These are phyloP conservation scores for Clarias gariepinus DNA, from an alignment of 2,113 vertebrate genomes.

Conservation along the genomic window DNA sequence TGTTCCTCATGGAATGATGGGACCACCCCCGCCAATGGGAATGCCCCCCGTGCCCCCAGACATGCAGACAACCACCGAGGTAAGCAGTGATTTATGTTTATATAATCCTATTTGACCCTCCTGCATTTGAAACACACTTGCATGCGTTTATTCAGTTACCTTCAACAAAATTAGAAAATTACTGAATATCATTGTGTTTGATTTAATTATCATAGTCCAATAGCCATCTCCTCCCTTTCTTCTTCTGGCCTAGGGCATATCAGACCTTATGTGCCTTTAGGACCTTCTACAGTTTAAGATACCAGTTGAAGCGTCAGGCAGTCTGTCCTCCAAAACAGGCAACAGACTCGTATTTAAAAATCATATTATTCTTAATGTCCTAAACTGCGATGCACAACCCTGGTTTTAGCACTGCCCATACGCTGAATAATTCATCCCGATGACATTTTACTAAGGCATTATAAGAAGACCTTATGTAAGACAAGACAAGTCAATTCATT, in stretches of 20 bases:
- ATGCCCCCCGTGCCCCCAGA: slow-evolving; percentile 65
- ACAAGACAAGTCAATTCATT: neutral
- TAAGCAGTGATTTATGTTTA: slow-evolving; percentile 31
- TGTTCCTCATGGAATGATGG: slow-evolving; percentile 67
- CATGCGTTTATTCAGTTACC: neutral
- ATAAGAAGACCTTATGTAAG: neutral
- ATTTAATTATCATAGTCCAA: neutral
- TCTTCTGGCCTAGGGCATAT: neutral
- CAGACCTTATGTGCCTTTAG: neutral
- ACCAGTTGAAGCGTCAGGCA: neutral
- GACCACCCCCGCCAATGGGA: slow-evolving; percentile 67
- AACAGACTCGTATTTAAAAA: neutral
- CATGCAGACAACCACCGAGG: slow-evolving; percentile 63
- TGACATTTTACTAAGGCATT: neutral
- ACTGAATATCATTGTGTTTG: neutral
- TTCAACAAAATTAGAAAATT: neutral
- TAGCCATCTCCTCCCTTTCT: neutral
- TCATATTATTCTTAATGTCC: neutral
- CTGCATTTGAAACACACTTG: too few species aligned
- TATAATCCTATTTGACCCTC: neutral
- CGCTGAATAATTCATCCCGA: neutral
- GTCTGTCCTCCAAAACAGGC: neutral
- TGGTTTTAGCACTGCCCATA: neutral
- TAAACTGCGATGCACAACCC: neutral
- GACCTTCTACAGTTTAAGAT: neutral